Base-by-base conservation (phyloP, 2,888 invertebrate species). In the Torymus texanus region DNA sequence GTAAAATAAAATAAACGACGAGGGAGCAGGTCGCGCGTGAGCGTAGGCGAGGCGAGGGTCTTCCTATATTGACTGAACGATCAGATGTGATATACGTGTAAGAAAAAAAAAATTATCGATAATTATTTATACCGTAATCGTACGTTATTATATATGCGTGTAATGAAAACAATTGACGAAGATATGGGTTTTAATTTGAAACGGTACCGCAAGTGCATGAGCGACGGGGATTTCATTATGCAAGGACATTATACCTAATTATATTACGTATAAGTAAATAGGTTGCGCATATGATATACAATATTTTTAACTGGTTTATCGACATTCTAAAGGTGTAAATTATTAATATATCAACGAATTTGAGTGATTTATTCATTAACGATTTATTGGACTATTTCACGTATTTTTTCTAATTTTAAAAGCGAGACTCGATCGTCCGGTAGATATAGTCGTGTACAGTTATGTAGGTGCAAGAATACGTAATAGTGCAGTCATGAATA, bases 51-150 rank as follows among this genome's bases (percentile, higher is more conserved):
- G 85, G 88, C 88, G 88, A 88, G 89, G 89, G 90, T 89, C 90
- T 90, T 90, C 90, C 90, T 90, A 89, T 87, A 89, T 87, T 89
- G 90, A 90, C 90, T 90, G 90, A 90, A 90, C 87, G 90, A 89
- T 90, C 90, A 90, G 89, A 90, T 90, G 90, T 90, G 90, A 90
- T 90, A 90, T 90, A 90, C 86, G 88, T 87, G 87, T 82, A 89
- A 89, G 90, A 86, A 88, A 58, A 75, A 75, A 55, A 67, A 75
- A 80, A 73, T 80, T 80, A 75, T 75, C 61, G 81, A 86, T 85
- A 86, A 84, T 87, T 86, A 84, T 83, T 82, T 83, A 74, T 73
- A 78, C 73, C 81, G 77, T 82, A 87, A 88, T 88, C 87, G 87
- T 88, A 86, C 87, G 85, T 76, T 85, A 85, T 87, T 86, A 86